phyloP scores from a whole-genome alignment of 2,113 vertebrate species.

The Malurus alboscapulatus region DNA sequence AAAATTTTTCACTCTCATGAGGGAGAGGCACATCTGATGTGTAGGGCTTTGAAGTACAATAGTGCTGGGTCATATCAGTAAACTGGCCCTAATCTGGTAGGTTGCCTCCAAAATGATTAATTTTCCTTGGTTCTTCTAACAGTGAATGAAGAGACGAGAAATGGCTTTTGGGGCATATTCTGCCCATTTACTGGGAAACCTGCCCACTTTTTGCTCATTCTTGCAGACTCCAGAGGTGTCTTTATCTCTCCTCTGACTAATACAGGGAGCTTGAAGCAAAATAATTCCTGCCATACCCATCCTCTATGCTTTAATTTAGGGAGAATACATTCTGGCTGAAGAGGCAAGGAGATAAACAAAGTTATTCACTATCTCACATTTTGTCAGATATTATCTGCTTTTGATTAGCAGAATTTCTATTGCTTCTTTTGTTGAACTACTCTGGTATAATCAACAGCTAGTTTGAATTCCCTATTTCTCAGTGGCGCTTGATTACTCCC shows the following conservation, averaged over 20 bases:
- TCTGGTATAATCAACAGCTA: background rate
- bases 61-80: background rate
- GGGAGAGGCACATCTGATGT: background rate
- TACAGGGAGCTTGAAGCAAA: background rate
- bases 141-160: background rate
- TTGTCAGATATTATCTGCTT: background rate
- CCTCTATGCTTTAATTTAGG: background rate
- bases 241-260: background rate
- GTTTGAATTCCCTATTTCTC: background rate
- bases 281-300: background rate
- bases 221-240: background rate
- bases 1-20: background rate
- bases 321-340: background rate
- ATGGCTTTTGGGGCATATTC: background rate
- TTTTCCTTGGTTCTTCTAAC: background rate
- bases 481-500: background rate
- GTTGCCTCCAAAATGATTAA: background rate
- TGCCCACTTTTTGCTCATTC: background rate
- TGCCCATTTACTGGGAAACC: background rate
- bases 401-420: background rate
- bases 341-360: background rate
- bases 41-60: background rate
- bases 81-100: background rate
- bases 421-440: background rate
- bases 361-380: background rate